phyloP scores from a whole-genome alignment of 2,888 invertebrate genomes.

The Cataglyphis livida region DNA sequence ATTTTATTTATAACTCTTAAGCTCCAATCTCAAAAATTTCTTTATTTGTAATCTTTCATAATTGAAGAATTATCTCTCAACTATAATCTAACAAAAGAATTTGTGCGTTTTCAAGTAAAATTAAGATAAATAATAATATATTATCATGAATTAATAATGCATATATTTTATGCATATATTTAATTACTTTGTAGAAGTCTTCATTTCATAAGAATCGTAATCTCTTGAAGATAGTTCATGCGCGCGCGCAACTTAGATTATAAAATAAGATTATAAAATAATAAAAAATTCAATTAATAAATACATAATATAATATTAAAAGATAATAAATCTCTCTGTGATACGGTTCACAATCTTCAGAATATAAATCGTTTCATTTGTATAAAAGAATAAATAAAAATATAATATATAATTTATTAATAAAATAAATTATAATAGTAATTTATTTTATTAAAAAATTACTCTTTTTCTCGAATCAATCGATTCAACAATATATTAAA shows the following conservation, averaged over 20 bases:
- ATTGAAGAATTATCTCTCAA: neutral
- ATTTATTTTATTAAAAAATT: neutral
- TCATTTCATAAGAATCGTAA: neutral
- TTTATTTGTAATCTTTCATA: neutral
- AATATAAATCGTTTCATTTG: neutral
- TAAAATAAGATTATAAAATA: neutral
- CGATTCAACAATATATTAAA: neutral
- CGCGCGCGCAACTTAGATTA: neutral
- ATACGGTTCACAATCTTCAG: neutral
- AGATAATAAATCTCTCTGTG: neutral
- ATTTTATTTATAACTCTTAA: neutral
- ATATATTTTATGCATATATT: neutral
- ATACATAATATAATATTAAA: neutral
- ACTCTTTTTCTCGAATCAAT: neutral
- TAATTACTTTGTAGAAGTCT: neutral
- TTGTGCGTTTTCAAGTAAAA: neutral
- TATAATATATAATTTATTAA: neutral
- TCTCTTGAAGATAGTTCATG: neutral
- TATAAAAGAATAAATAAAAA: neutral
- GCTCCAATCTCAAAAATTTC: neutral
- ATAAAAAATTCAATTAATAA: neutral
- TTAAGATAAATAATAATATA: no score
- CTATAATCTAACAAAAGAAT: neutral
- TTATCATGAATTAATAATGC: neutral
- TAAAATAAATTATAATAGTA: neutral